phyloP scores from a whole-genome alignment of 1,140 invertebrate species.

The Coptotermes formosanus region DNA sequence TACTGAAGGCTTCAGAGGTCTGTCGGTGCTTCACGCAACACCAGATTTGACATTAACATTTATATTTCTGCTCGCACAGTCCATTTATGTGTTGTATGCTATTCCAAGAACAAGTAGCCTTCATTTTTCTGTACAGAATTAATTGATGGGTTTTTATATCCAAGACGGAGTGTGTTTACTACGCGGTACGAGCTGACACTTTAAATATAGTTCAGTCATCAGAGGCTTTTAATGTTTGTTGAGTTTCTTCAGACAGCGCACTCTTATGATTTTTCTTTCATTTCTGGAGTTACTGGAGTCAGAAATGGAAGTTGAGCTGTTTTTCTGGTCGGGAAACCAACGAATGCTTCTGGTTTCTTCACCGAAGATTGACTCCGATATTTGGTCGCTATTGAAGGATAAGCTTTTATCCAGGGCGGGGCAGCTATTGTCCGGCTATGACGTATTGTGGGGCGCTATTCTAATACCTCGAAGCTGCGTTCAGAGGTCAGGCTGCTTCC shows the following conservation, averaged over 20 bases:
- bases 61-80: too few relatives aligned
- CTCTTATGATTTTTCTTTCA: background rate
- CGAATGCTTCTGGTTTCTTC: background rate
- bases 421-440: background rate
- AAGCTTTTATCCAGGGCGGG: background rate
- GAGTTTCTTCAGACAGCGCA: background rate
- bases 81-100: too few relatives aligned
- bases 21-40: too few relatives aligned
- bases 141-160: too few relatives aligned
- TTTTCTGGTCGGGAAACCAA: too few relatives aligned
- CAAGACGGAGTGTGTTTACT: too few relatives aligned
- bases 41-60: too few relatives aligned
- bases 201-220: too few relatives aligned
- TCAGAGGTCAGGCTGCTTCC: background rate
- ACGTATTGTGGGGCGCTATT: background rate
- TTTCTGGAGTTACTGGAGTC: background rate
- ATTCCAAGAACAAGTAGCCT: too few relatives aligned
- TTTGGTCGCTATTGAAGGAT: constrained; percentile 1
- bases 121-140: too few relatives aligned
- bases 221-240: background rate
- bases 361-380: constrained; percentile 10
- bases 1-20: too few relatives aligned
- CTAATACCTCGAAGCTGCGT: background rate
- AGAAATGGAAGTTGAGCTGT: background rate
- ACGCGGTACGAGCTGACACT: too few relatives aligned